Evolutionary conservation across 2,888 invertebrate genomes (phyloP).

Genomic region (Drosophila helvetica): DNA sequence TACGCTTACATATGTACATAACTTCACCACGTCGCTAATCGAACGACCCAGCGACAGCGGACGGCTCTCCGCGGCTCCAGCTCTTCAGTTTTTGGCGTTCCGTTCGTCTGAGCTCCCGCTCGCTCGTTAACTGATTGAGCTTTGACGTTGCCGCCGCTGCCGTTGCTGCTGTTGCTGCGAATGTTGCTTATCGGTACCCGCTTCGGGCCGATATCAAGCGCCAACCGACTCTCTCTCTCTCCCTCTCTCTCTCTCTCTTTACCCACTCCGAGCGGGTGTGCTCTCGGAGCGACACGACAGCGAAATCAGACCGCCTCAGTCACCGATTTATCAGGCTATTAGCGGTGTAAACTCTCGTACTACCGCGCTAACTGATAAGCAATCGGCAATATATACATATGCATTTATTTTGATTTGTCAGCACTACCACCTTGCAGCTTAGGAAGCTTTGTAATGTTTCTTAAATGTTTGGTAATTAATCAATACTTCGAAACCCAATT

Average conservation of each 20-base stretch:
- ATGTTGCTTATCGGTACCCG: constrained; percentile 62
- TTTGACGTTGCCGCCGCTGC: constrained; percentile 50
- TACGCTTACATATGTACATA: constrained; percentile 17
- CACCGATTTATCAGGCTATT: constrained; percentile 59
- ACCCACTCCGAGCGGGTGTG: neutral
- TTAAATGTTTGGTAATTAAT: neutral
- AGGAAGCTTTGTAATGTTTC: neutral
- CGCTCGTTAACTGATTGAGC: constrained; percentile 71
- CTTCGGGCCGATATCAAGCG: constrained; percentile 38
- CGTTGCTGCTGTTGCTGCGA: constrained; percentile 30
- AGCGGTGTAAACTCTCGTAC: constrained; percentile 41
- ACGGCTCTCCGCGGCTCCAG: constrained; percentile 22
- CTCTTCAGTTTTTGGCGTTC: constrained; percentile 26
- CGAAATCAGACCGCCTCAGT: constrained; percentile 47
- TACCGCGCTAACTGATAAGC: constrained; percentile 47
- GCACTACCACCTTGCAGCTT: neutral
- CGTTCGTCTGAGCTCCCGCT: constrained; percentile 54
- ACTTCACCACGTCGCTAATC: constrained; percentile 73
- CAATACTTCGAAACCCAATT: no score
- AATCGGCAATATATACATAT: constrained; percentile 15
- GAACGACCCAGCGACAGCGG: constrained; percentile 50
- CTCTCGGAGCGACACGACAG: constrained; percentile 25
- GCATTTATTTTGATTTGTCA: constrained; percentile 18
- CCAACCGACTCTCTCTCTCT: constrained; percentile 41
- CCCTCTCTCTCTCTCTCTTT: constrained; percentile 3